Base-by-base conservation (phyloP, 2,113 vertebrate genomes). In the Podiceps cristatus region DNA sequence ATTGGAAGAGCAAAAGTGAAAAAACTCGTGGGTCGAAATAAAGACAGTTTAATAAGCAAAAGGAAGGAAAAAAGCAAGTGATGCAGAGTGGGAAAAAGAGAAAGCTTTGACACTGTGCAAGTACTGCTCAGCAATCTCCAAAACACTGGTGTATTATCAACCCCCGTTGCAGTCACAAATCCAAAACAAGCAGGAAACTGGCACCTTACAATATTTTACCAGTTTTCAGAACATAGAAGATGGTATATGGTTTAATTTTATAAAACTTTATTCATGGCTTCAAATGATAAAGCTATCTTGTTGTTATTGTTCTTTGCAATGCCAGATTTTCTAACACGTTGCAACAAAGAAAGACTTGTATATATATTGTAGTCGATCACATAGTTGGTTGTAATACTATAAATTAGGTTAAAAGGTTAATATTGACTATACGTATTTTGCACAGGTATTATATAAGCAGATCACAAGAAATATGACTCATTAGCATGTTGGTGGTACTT, bases 351-450 rank as follows among this genome's bases (percentile, higher is more conserved):
- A 4, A 11, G 1, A 18, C 5, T 37, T 37, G 37, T 9, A 45
- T 0, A 0, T 16, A 59, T 19, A 59, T 23, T 53, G 20, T 40
- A 53, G 82, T 37, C 0, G 0, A 78, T 37, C 35, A 47, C 17
- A 33, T 31, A 78, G 31, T 40, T 88, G 28, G 14, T 82, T 68
- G 18, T 18, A 75, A 8, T 23, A 29, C 12, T 33, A 33, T 35
- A 49, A 56, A 84, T 58, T 14, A 52, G 5, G 23, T 62, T 66
- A 69, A 71, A 82, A 44, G 24, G 49, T 60, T 58, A 52, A 66
- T 63, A 78, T 29, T 81, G 42, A 62, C 47, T 20, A 13, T 31
- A n/a, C 33, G 44, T 55, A 37, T 89, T 86, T 74, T 72, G 23
- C 55, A 64, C 47, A 40, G 27, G 44, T n/a, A 64, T 35, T 53